Conservation (phyloP, 2,888 invertebrate species). For the Lithophane semibrunnea region DNA sequence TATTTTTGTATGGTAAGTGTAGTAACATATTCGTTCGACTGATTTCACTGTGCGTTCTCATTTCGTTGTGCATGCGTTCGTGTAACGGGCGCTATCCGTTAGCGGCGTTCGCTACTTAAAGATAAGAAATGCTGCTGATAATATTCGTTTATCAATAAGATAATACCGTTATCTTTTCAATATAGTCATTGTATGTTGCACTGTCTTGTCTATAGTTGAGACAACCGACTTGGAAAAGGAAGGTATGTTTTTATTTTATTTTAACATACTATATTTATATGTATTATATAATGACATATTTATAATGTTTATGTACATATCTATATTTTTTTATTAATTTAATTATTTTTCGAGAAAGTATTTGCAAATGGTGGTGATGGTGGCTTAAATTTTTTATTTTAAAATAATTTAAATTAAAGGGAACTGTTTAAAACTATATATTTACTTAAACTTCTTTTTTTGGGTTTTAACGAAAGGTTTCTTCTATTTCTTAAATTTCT, state of each 20-base stretch:
- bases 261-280: background rate
- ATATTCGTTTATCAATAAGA: constrained; percentile 62
- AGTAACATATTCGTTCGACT: constrained; percentile 18
- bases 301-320: too few species aligned
- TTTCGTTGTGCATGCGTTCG: constrained; percentile 28
- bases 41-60: constrained; percentile 45
- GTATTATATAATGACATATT: too few species aligned
- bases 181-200: constrained; percentile 43
- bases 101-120: constrained; percentile 47
- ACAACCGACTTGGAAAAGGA: constrained; percentile 40
- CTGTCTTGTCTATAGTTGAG: constrained; percentile 41
- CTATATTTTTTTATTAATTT: background rate
- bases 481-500: too few species aligned
- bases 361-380: background rate
- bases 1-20: constrained; percentile 30
- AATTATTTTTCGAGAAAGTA: background rate
- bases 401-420: background rate
- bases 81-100: constrained; percentile 59
- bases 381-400: too few species aligned
- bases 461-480: too few species aligned
- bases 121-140: constrained; percentile 39
- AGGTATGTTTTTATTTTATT: constrained; percentile 42
- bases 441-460: too few species aligned
- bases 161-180: constrained; percentile 55
- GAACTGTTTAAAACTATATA: too few species aligned